Percentiles rank a stretch among this genome's conserved stretches.
Conservation (phyloP, 92 coral and sea anemone genomes). For the Siderastrea radians region DNA sequence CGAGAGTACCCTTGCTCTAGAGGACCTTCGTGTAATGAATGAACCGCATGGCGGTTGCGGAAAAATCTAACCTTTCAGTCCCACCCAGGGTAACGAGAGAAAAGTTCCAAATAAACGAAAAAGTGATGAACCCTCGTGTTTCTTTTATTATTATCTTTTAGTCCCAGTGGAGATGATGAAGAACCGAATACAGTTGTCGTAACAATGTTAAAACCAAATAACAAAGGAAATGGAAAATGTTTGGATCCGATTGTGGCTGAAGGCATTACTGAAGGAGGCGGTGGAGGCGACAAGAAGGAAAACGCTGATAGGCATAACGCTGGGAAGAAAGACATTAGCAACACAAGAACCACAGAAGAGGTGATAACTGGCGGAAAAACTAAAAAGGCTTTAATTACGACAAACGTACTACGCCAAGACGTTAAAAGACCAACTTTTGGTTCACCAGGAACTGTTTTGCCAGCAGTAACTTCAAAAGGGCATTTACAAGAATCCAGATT, state of each 20-base stretch:
- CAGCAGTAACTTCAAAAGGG: background rate
- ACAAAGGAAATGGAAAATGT: background rate
- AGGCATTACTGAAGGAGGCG: background rate
- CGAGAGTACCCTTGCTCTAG: no score
- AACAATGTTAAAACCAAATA: background rate
- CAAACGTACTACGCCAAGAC: background rate
- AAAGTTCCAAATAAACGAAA: no score
- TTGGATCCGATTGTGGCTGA: background rate
- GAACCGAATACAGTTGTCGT: slow-evolving; percentile 20
- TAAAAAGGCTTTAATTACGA: no score
- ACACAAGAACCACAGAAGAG: no score
- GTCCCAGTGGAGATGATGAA: slow-evolving; percentile 18
- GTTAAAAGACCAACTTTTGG: background rate
- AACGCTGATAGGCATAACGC: no score
- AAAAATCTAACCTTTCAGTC: no score
- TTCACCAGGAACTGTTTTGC: background rate
- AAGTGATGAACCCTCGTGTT: no score
- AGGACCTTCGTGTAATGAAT: no score
- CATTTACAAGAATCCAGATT: background rate
- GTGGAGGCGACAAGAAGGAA: background rate
- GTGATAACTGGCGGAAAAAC: no score
- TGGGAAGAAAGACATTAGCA: no score
- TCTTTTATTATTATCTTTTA: background rate
- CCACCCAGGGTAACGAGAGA: no score
- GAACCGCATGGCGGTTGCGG: no score